phyloP scores from a whole-genome alignment of 2,888 invertebrate species.

The Ectobius pallidus region DNA sequence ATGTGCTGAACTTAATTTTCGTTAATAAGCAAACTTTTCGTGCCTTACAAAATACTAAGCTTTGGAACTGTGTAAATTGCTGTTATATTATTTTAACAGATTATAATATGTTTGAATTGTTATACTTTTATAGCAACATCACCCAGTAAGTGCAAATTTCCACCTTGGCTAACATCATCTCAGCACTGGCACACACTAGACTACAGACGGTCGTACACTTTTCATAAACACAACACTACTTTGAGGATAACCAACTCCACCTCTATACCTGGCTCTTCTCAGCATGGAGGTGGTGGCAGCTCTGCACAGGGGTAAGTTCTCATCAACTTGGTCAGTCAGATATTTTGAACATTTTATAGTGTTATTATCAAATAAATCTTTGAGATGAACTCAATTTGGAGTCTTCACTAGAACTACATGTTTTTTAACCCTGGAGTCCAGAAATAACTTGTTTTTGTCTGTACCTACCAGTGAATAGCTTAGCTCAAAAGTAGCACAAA shows the following conservation, averaged over 20 bases:
- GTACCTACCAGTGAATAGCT: too few species aligned
- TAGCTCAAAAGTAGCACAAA: too few species aligned
- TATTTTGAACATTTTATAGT: constrained; percentile 50
- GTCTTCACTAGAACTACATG: too few species aligned
- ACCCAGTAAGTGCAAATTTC: constrained; percentile 79
- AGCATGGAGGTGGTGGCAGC: not conserved
- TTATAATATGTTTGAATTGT: too few species aligned
- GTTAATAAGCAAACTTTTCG: too few species aligned
- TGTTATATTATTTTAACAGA: too few species aligned
- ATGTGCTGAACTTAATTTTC: too few species aligned
- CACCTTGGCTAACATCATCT: constrained; percentile 82
- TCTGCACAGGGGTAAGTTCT: constrained; percentile 34
- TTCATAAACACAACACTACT: constrained; percentile 81
- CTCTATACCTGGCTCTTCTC: constrained; percentile 9
- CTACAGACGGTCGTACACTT: constrained; percentile 83
- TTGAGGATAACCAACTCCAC: constrained; percentile 67
- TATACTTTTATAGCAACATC: constrained; percentile 73
- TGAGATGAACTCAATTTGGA: too few species aligned
- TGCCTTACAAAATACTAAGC: too few species aligned
- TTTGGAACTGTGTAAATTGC: too few species aligned
- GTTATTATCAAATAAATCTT: constrained; percentile 46
- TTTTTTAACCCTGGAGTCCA: too few species aligned
- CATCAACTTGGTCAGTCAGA: not conserved
- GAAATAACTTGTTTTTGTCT: too few species aligned
- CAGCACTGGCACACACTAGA: constrained; percentile 90